Evolutionary conservation across 2,888 invertebrate genomes (phyloP).

Genomic region (Drosophila affinis): DNA sequence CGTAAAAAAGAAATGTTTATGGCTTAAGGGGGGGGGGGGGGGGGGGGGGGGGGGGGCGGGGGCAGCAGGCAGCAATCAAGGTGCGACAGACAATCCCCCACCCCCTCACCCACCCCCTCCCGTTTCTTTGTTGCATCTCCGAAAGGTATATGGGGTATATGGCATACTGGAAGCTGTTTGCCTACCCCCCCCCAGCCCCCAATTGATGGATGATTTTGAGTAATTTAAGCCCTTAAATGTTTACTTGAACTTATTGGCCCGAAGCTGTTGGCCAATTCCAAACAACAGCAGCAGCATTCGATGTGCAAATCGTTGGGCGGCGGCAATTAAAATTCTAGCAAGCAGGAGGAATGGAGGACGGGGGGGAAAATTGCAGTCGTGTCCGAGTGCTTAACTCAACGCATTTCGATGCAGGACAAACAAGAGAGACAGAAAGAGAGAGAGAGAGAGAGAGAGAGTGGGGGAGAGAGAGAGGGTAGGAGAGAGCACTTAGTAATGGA

Average conservation of each 20-base stretch:
- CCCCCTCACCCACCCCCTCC: too few relatives aligned
- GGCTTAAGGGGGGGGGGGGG: neutral
- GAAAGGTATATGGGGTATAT: too few relatives aligned
- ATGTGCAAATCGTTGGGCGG: slow-evolving; percentile 12
- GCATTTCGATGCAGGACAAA: slow-evolving; percentile 34
- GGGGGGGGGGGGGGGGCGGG: too few relatives aligned
- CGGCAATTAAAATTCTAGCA: slow-evolving; percentile 17
- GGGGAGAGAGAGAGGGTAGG: neutral
- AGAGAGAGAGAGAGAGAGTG: neutral
- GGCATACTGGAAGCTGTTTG: too few relatives aligned
- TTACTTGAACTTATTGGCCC: neutral
- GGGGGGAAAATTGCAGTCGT: slow-evolving; percentile 26
- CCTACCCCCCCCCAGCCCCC: too few relatives aligned
- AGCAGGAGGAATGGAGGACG: neutral
- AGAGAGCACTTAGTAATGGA: slow-evolving; percentile 36
- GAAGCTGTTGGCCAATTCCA: neutral
- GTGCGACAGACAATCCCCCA: neutral
- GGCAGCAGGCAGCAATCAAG: neutral
- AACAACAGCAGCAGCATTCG: too few relatives aligned
- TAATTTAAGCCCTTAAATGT: neutral
- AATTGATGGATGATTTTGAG: neutral
- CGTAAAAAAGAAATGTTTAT: neutral
- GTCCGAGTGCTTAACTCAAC: slow-evolving; percentile 43
- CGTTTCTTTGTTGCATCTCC: too few relatives aligned
- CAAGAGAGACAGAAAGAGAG: neutral